Evolutionary conservation across 1,140 invertebrate species (phyloP).

Genomic region (Aphelenchoides avenae): DNA sequence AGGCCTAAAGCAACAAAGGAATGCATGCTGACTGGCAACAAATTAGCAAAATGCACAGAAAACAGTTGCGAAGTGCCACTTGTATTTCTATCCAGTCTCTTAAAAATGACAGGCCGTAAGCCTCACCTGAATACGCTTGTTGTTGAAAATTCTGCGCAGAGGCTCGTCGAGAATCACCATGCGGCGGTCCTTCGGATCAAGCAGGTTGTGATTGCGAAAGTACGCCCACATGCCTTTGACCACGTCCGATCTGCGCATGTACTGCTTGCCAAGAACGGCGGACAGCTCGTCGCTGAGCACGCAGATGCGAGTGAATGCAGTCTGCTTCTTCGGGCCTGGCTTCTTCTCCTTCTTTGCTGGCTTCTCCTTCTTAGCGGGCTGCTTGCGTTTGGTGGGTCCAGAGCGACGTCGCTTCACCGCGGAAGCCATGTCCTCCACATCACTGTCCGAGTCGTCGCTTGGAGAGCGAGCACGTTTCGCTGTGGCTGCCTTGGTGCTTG

Average conservation of each 20-base stretch:
- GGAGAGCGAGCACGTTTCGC: too few species aligned
- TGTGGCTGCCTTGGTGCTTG: too few species aligned
- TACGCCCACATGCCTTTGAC: slow-evolving; percentile 37
- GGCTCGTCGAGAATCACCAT: slow-evolving; percentile 33
- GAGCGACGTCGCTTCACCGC: slow-evolving; percentile 21
- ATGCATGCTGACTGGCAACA: neutral
- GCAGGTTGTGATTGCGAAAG: slow-evolving; percentile 24
- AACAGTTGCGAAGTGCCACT: too few species aligned
- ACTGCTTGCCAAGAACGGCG: slow-evolving; percentile 20
- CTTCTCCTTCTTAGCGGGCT: too few species aligned
- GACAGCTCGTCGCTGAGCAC: slow-evolving; percentile 33
- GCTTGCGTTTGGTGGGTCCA: slow-evolving; percentile 9
- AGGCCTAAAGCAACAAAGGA: too few species aligned
- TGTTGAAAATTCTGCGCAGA: slow-evolving; percentile 18
- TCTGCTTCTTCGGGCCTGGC: slow-evolving; percentile 1
- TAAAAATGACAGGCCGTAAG: neutral
- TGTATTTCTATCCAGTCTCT: too few species aligned
- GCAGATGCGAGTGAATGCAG: slow-evolving; percentile 23
- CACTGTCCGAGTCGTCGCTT: too few species aligned
- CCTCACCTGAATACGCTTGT: slow-evolving; percentile 15
- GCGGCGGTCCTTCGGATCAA: slow-evolving; percentile 35
- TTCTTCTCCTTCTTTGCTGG: slow-evolving; percentile 17
- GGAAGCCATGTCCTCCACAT: slow-evolving; percentile 11
- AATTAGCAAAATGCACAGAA: neutral
- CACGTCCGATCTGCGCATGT: slow-evolving; percentile 37